Evolutionary conservation across 2,888 invertebrate genomes (phyloP), one percentile per base, ranked within the genome.

Genomic region (Amiota mariae): DNA sequence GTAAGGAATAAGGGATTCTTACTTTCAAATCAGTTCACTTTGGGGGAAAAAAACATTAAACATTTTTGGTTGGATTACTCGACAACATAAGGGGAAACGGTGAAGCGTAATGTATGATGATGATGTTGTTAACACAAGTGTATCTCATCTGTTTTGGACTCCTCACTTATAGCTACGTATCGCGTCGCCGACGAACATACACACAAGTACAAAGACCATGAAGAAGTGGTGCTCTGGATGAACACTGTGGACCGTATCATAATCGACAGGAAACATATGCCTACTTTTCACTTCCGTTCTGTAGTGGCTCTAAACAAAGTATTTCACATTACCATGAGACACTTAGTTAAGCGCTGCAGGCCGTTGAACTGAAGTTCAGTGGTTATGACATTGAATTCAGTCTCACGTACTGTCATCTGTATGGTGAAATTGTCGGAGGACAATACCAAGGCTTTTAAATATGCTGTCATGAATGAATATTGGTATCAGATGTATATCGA

Each of bases 401-500:
- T 82, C 0, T 75, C 68, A 1, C 93, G 93, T 80, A 93, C 92
- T 0, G 92, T 93, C 71, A 95, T 95, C 82, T 99, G 98, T 91
- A 94, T 94, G 85, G 94, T 97, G 57, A 93, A 93, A 85, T 91
- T 98, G 77, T 93, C 92, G 72, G 95, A 97, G 78, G 96, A 97
- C 82, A 95, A 95, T 78, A 95, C 95, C 80, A 97, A 97, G 88
- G 96, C 97, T 1, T 97, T 99, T 87, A 93, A 96, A 0, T 99
- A 99, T 91, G 99, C 99, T 46, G 98, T 99, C 2, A 97, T 97
- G 90, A 99, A 99, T 91, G 98, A 99, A 88, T 99, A 99, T 90
- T 99, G 98, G 98, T 99, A 99, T 91, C 99, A 99, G 91, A 99
- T 99, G 99, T 99, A 99, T 90, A 95, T 99, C 78, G 99, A 99